These are phyloP conservation scores for Penaeus vannamei DNA, from an alignment of 1,140 invertebrate genomes.

Conservation along the genomic window DNA sequence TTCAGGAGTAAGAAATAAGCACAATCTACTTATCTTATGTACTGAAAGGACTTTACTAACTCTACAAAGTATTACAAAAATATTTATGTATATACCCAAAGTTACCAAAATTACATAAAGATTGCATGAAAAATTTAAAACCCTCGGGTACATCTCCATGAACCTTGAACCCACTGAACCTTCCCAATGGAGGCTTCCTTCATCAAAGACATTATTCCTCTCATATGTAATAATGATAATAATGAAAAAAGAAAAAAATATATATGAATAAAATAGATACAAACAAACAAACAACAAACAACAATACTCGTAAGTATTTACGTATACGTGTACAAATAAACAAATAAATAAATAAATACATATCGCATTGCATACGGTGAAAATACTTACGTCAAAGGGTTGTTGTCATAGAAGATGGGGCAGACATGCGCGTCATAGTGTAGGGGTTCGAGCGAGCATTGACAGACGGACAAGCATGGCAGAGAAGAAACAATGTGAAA, in stretches of 20 bases:
- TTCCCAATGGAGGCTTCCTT: no score
- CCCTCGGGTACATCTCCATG: no score
- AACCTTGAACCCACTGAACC: no score
- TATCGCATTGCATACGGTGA: constrained; percentile 30
- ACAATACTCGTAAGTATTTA: constrained; percentile 11
- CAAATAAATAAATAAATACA: constrained; percentile 21
- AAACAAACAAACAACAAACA: constrained; percentile 34
- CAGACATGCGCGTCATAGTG: constrained; percentile 47
- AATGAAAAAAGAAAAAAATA: constrained; percentile 13
- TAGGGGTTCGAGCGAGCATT: constrained; percentile 51
- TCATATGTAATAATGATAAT: not conserved
- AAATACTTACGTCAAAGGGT: constrained; percentile 50
- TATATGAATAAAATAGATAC: constrained; percentile 14
- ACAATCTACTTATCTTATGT: no score
- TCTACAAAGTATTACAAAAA: no score
- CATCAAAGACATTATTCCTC: no score
- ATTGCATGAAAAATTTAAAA: no score
- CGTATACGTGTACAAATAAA: constrained; percentile 1
- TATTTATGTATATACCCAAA: no score
- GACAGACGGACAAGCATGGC: constrained; percentile 55
- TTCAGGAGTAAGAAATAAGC: no score
- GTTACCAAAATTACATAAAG: no score
- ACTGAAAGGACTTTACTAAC: no score
- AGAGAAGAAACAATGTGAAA: constrained; percentile 58
- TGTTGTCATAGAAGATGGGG: constrained; percentile 46